Conservation (phyloP, 1,140 invertebrate species). For the Marisa cornuarietis region DNA sequence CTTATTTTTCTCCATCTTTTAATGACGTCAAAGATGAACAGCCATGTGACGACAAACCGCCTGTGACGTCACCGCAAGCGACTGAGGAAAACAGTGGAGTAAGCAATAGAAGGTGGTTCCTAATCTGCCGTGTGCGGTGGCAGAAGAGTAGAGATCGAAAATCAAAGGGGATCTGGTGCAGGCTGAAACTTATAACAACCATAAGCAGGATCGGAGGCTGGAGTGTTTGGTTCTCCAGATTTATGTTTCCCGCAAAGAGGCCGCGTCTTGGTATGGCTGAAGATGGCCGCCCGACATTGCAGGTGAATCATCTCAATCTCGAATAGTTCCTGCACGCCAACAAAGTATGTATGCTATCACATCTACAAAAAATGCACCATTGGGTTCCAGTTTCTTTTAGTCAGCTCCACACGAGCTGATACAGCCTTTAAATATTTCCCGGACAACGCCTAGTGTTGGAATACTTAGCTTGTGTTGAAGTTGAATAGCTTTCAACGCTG, state of each 20-base stretch:
- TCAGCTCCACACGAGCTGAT: no score
- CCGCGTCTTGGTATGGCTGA: slow-evolving; percentile 34
- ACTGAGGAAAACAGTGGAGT: slow-evolving; percentile 17
- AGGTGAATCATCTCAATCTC: not conserved
- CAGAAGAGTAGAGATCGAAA: slow-evolving; percentile 9
- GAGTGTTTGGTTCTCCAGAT: slow-evolving; percentile 20
- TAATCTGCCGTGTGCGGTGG: slow-evolving; percentile 23
- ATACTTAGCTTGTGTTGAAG: no score
- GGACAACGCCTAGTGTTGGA: no score
- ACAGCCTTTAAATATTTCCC: no score
- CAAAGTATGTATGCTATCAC: no score
- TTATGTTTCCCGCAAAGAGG: slow-evolving; percentile 52
- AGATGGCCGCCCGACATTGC: slow-evolving; percentile 26
- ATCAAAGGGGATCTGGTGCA: slow-evolving; percentile 6
- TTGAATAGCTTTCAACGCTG: no score
- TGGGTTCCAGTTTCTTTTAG: no score
- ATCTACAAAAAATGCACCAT: no score
- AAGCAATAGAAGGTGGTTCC: slow-evolving; percentile 13
- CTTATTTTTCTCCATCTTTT: not conserved
- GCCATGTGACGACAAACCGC: no score
- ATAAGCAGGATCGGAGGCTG: slow-evolving; percentile 12
- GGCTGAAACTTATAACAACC: slow-evolving; percentile 3
- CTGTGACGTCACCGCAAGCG: no score
- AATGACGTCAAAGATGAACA: not conserved
- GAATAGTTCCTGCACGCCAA: no score